These are phyloP conservation scores for Campylomormyrus numenius DNA, from an alignment of 2,113 vertebrate species.

Conservation along the genomic window DNA sequence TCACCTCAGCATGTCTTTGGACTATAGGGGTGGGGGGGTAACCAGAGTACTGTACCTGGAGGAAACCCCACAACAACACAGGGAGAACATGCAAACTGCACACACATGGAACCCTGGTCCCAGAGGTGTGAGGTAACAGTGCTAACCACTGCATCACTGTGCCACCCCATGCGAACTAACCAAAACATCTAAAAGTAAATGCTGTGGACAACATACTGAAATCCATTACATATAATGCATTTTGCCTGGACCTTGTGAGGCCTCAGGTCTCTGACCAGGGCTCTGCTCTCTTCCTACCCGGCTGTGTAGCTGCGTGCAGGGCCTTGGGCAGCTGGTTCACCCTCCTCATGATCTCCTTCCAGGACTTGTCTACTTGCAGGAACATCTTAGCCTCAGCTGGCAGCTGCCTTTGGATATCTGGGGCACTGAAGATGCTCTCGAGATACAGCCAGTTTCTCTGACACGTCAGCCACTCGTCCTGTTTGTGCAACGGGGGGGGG, in stretches of 20 bases:
- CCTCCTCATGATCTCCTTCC: conserved; percentile 74
- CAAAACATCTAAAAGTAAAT: background rate
- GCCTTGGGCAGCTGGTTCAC: conserved; percentile 65
- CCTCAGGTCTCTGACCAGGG: background rate
- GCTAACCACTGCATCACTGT: background rate
- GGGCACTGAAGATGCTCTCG: conserved; percentile 74
- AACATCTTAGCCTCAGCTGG: conserved; percentile 78
- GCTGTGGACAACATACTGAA: background rate
- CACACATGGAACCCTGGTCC: background rate
- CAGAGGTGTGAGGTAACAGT: background rate
- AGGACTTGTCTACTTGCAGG: conserved; percentile 73
- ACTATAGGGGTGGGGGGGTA: no score
- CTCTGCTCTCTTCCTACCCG: conserved; percentile 50
- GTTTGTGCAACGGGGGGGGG: background rate
- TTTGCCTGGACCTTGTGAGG: background rate
- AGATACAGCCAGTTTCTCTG: conserved; percentile 77
- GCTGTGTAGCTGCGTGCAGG: conserved; percentile 60
- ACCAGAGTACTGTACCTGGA: no score
- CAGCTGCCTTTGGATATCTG: conserved; percentile 72
- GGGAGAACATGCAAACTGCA: background rate
- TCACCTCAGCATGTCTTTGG: background rate
- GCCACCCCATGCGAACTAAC: background rate
- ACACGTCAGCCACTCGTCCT: conserved; percentile 75
- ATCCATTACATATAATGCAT: background rate
- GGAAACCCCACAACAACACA: no score